These are phyloP conservation scores for Abrostola triplasia DNA, from an alignment of 2,888 invertebrate genomes.

Conservation along the genomic window DNA sequence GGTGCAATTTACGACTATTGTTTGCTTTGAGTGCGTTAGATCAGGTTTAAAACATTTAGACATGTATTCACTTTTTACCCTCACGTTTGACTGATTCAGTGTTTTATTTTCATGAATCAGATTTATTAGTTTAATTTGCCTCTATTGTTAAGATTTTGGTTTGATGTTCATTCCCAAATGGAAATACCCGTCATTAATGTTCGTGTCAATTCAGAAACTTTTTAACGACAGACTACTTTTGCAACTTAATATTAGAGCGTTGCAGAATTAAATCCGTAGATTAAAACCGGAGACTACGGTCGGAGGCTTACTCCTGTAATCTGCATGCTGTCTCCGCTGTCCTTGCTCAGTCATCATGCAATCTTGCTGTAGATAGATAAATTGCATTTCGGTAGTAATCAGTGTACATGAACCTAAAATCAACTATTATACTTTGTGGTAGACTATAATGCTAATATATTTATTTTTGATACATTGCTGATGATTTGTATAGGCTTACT, in stretches of 20 bases:
- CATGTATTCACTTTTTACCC: constrained; percentile 14
- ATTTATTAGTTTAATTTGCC: not conserved
- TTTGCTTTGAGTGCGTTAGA: constrained; percentile 57
- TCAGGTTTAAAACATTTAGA: constrained; percentile 33
- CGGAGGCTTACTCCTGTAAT: constrained; percentile 24
- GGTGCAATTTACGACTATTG: constrained; percentile 70
- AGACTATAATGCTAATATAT: too few species aligned
- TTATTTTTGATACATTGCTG: too few species aligned
- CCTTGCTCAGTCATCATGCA: constrained; percentile 12
- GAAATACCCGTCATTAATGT: too few species aligned
- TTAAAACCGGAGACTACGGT: constrained; percentile 19
- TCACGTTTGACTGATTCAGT: constrained; percentile 1
- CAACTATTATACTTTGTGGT: not conserved
- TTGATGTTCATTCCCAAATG: not conserved
- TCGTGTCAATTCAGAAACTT: too few species aligned
- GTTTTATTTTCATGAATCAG: not conserved
- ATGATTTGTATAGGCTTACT: too few species aligned
- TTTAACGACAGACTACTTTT: not conserved
- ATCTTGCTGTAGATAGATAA: constrained; percentile 2
- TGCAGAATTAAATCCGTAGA: constrained; percentile 7
- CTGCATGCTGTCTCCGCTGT: constrained; percentile 28
- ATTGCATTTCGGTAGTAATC: constrained; percentile 26
- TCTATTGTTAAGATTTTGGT: not conserved
- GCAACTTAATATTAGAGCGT: not conserved
- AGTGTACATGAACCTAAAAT: constrained; percentile 15